Base-by-base conservation (phyloP, 2,888 invertebrate species). In the Drosophila lacicola region DNA sequence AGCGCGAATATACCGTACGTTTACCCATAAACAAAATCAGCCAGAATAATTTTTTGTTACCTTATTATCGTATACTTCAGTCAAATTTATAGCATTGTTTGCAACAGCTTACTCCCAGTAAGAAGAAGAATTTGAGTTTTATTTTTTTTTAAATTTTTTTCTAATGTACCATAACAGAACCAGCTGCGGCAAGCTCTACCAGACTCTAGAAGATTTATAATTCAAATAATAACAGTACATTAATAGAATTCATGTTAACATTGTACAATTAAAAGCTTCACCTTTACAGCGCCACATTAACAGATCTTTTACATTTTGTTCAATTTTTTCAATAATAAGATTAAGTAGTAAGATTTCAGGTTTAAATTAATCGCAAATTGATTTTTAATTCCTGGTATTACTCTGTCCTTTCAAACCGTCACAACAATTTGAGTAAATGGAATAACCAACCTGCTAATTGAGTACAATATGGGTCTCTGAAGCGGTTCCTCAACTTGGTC, bases 361-460 rank as follows among this genome's bases (percentile, higher is more conserved):
- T 45, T 29, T 55, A 4, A 36, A n/a, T 14, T 3, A 11, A n/a
- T 14, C 9, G 2, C n/a, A 9, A 34, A 54, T 42, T 44, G 36
- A 45, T 55, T 55, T 55, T n/a, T 11, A 11, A 29, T 9, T 6
- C 10, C 1, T 11, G 11, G 10, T 36, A 44, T 34, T 34, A 13
- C 14, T n/a, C 33, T 13, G 13, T 17, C 36, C n/a, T 21, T 41
- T 21, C 33, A 45, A 34, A 39, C 36, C 36, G n/a, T 19, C 4
- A 10, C 6, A 45, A 37, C 56, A 64, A 56, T 39, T 61, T 64
- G 14, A 29, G 46, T 37, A 47, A 64, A 51, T 50, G 57, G 21
- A 33, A 36, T 47, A 37, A 19, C 46, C 29, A 67, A 55, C 10
- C 41, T 44, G 39, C 69, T 76, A 78, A 73, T 78, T 76, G 29